phyloP scores from a whole-genome alignment of 92 coral and sea anemone species.

The Epizoanthus rinbou region DNA sequence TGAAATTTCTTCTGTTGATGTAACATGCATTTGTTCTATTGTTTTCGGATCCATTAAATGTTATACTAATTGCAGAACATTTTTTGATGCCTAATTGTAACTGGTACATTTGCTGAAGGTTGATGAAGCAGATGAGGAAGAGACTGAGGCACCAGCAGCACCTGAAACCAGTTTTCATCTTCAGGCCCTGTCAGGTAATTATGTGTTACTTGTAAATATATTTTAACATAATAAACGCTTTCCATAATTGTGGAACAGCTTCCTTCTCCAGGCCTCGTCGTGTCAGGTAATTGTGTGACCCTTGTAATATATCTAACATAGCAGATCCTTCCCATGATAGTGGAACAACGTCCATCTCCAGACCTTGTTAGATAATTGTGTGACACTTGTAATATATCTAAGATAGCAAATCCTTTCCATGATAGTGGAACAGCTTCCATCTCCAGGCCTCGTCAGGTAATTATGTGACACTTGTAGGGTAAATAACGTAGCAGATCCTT shows the following conservation, averaged over 20 bases:
- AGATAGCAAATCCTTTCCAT: too few species aligned
- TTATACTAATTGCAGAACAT: too few species aligned
- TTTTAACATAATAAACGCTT: too few species aligned
- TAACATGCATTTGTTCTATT: too few species aligned
- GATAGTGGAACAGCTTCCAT: background rate
- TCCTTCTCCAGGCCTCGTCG: background rate
- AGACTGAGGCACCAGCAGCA: background rate
- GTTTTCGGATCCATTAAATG: too few species aligned
- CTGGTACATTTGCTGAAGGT: slow-evolving; percentile 5
- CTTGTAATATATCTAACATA: background rate
- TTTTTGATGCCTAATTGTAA: too few species aligned
- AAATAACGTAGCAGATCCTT: too few species aligned
- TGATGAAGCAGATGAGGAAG: slow-evolving; percentile 26
- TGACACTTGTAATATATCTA: background rate
- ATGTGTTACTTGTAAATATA: background rate
- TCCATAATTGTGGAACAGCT: too few species aligned
- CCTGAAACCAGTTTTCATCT: background rate
- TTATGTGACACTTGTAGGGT: background rate
- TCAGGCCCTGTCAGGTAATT: slow-evolving; percentile 1
- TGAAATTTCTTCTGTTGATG: too few species aligned
- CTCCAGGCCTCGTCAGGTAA: slow-evolving; percentile 1
- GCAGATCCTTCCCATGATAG: too few species aligned
- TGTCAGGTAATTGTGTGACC: background rate
- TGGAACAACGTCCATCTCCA: background rate
- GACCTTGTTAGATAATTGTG: background rate